phyloP scores from a whole-genome alignment of 2,888 invertebrate genomes.

The Hydrotaea diabolus region DNA sequence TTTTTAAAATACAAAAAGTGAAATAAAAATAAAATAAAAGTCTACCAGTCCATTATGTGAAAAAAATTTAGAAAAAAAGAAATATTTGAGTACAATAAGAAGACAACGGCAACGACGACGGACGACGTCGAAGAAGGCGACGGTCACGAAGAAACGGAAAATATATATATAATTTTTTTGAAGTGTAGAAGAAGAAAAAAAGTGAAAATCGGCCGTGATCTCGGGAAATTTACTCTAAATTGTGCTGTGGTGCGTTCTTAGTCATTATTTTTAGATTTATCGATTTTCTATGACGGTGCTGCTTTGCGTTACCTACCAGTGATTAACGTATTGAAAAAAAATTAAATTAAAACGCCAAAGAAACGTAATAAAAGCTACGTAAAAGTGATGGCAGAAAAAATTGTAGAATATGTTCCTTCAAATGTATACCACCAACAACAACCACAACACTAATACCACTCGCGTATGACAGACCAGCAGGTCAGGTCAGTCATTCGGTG shows the following conservation, averaged over 20 bases:
- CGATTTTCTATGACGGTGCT: slow-evolving; percentile 57
- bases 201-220: slow-evolving; percentile 62
- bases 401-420: slow-evolving; percentile 9
- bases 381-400: slow-evolving; percentile 16
- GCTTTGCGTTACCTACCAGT: slow-evolving; percentile 4
- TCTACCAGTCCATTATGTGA: slow-evolving; percentile 15
- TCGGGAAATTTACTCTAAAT: slow-evolving; percentile 54
- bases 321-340: slow-evolving; percentile 11
- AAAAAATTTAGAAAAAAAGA: slow-evolving; percentile 33
- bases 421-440: slow-evolving; percentile 8
- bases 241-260: slow-evolving; percentile 49
- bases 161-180: slow-evolving; percentile 20
- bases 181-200: slow-evolving; percentile 42
- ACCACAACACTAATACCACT: neutral
- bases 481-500: neutral
- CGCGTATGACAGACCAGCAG: neutral
- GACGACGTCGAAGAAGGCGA: slow-evolving; percentile 17
- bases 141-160: slow-evolving; percentile 12
- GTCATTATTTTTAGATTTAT: slow-evolving; percentile 67
- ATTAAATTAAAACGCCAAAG: slow-evolving; percentile 22
- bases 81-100: slow-evolving; percentile 44
- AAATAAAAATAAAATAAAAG: neutral
- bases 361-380: slow-evolving; percentile 27
- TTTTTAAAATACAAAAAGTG: neutral
- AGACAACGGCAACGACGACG: too few relatives aligned